Percentiles rank a stretch among this genome's conserved stretches.
These are phyloP conservation scores for Leucoraja ocellata DNA, from an alignment of 2,797 vertebrate species.

Conservation along the genomic window DNA sequence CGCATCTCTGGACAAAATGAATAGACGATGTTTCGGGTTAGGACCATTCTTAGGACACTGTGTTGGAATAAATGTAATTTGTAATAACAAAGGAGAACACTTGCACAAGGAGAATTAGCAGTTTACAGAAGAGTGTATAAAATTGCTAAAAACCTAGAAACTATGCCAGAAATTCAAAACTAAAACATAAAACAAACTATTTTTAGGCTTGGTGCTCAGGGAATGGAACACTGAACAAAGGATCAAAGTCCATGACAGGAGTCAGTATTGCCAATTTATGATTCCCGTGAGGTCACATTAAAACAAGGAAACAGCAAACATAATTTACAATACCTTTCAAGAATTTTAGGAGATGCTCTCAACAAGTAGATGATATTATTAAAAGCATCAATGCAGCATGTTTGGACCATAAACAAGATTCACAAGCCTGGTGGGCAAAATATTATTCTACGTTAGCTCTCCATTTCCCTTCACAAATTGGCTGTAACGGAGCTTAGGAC, in stretches of 20 bases:
- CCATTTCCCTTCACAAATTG: not conserved
- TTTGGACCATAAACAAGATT: slow-evolving; percentile 29
- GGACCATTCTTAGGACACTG: too few relatives aligned
- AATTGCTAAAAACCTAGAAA: not conserved
- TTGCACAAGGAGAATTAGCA: slow-evolving; percentile 13
- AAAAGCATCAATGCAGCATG: slow-evolving; percentile 24
- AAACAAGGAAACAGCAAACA: slow-evolving; percentile 30
- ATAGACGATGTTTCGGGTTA: too few relatives aligned
- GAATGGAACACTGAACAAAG: slow-evolving; percentile 19
- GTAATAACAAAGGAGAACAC: not conserved
- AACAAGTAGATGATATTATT: slow-evolving; percentile 3
- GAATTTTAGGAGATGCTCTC: not conserved
- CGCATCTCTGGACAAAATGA: too few relatives aligned
- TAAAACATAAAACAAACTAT: not conserved
- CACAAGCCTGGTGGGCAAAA: slow-evolving; percentile 25
- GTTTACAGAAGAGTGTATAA: not conserved
- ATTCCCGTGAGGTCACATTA: slow-evolving; percentile 14
- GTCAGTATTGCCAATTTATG: slow-evolving; percentile 30
- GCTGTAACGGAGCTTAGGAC: not conserved
- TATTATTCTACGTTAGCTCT: slow-evolving; percentile 4
- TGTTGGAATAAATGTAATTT: not conserved
- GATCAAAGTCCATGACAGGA: slow-evolving; percentile 8
- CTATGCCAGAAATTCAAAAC: not conserved
- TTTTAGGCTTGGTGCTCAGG: not conserved
- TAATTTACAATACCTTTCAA: not conserved